These are phyloP conservation scores for Petrocephalus sullivani DNA, from an alignment of 2,797 vertebrate genomes.

Conservation along the genomic window DNA sequence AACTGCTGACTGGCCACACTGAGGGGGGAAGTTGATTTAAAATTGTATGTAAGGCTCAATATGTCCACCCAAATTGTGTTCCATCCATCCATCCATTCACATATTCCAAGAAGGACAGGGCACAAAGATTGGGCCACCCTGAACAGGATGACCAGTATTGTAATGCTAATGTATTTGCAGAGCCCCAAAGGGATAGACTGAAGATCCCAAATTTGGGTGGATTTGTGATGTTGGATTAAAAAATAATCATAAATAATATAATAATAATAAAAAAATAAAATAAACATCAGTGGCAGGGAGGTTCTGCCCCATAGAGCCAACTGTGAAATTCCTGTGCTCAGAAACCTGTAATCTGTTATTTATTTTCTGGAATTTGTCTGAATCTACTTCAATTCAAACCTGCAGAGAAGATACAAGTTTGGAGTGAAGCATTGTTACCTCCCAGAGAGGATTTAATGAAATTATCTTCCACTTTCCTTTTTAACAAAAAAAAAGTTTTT, in stretches of 20 bases:
- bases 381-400: conserved; percentile 20
- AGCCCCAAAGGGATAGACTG: background rate
- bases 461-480: conserved; percentile 8
- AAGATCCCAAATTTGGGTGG: background rate
- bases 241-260: too few species aligned
- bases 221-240: background rate
- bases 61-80: background rate
- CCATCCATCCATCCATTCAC: background rate
- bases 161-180: background rate
- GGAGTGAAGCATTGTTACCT: background rate
- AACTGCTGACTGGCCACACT: background rate
- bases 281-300: conserved; percentile 6
- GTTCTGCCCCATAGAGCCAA: background rate
- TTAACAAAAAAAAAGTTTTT: background rate
- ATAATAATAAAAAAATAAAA: conserved; percentile 5
- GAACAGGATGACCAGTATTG: background rate
- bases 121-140: background rate
- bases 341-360: conserved; percentile 24
- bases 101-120: background rate
- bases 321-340: background rate
- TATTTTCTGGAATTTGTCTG: background rate
- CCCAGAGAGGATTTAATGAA: background rate
- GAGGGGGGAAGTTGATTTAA: background rate
- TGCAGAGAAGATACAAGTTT: conserved; percentile 10
- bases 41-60: background rate